Conservation (phyloP, 2,797 vertebrate species). For the Xiphophorus birchmanni region DNA sequence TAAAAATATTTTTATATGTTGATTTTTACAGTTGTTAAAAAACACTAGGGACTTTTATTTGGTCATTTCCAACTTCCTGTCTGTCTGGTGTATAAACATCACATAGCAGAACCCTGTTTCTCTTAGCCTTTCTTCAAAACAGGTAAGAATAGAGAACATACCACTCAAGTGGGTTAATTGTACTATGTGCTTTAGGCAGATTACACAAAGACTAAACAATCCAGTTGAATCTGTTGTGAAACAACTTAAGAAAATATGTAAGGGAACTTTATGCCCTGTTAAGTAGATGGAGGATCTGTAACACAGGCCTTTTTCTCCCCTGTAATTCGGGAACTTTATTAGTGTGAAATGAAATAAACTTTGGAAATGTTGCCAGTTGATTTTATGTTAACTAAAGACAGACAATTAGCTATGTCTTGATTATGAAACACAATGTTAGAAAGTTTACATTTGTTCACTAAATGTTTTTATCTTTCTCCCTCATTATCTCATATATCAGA, state of each 20-base stretch:
- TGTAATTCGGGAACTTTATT: not conserved
- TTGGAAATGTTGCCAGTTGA: not conserved
- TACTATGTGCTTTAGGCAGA: not conserved
- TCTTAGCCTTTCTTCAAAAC: not conserved
- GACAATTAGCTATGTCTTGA: not conserved
- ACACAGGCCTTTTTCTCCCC: not conserved
- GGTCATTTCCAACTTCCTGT: not conserved
- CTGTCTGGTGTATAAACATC: not conserved
- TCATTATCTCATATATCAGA: conserved; percentile 32
- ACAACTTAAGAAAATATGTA: not conserved
- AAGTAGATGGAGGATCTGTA: not conserved
- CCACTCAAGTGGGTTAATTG: not conserved
- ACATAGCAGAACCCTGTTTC: not conserved
- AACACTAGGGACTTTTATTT: not conserved
- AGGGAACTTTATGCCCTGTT: not conserved
- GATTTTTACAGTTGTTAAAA: not conserved
- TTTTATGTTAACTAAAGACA: not conserved
- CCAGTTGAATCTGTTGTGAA: not conserved
- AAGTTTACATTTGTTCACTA: not conserved
- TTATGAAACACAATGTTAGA: not conserved
- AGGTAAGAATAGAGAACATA: not conserved
- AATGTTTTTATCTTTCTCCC: conserved; percentile 20
- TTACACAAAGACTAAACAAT: not conserved
- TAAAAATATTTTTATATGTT: not conserved
- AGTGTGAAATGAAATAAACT: not conserved